These are phyloP conservation scores for Emydoidea blandingii DNA, from an alignment of 2,797 vertebrate species.

Conservation along the genomic window DNA sequence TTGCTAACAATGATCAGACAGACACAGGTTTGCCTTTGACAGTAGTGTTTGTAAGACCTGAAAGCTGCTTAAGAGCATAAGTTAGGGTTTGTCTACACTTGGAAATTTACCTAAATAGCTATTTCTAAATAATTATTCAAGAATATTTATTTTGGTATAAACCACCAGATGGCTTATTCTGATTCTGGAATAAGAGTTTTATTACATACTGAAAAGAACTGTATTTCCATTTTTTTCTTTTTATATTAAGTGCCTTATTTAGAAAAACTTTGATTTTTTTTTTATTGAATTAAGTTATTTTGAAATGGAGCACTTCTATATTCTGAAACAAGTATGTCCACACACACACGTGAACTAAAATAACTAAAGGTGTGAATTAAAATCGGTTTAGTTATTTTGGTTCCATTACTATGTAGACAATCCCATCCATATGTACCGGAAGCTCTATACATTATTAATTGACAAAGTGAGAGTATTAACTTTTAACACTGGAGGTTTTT, in stretches of 20 bases:
- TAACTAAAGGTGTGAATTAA: background rate
- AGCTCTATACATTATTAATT: background rate
- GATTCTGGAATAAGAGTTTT: background rate
- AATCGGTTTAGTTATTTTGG: background rate
- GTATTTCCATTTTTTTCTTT: background rate
- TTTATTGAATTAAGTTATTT: background rate
- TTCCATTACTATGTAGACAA: background rate
- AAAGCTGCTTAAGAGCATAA: background rate
- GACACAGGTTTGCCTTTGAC: background rate
- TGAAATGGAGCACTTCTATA: background rate
- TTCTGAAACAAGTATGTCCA: background rate
- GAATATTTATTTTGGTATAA: background rate
- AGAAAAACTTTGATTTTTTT: background rate
- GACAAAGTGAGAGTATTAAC: background rate
- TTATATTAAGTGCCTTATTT: background rate
- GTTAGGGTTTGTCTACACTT: background rate
- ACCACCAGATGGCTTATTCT: background rate
- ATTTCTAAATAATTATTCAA: background rate
- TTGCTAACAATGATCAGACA: background rate
- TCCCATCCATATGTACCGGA: background rate
- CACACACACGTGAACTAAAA: background rate
- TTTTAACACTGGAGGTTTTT: background rate
- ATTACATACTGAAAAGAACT: background rate
- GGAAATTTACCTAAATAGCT: background rate
- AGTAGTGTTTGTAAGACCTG: background rate